Percentiles rank a stretch among this genome's conserved stretches.
Evolutionary conservation across 2,113 vertebrate species (phyloP).

Genomic region (Periophthalmus modestus): DNA sequence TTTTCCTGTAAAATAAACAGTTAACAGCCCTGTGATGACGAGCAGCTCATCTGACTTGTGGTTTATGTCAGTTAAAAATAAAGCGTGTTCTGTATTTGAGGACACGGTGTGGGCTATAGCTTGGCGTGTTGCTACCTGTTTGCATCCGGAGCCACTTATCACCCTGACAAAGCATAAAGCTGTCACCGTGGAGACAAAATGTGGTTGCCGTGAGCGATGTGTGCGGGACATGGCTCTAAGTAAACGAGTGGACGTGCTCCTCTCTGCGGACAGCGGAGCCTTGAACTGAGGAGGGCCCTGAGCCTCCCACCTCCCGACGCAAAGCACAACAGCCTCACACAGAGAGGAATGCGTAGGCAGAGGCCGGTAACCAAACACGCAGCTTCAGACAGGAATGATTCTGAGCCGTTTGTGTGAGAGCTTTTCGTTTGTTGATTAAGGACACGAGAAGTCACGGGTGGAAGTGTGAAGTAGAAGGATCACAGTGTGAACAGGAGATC

Average conservation of each 20-base stretch:
- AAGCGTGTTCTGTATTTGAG: slow-evolving; percentile 41
- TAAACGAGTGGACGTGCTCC: slow-evolving; percentile 43
- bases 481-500: no score
- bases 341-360: slow-evolving; percentile 2
- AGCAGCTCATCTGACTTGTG: slow-evolving; percentile 42
- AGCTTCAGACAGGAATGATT: background rate
- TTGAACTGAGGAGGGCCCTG: slow-evolving; percentile 43
- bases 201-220: slow-evolving; percentile 48
- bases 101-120: slow-evolving; percentile 49
- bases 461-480: background rate
- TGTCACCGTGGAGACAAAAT: slow-evolving; percentile 60
- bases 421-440: background rate
- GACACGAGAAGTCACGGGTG: background rate
- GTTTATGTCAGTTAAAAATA: slow-evolving; percentile 46
- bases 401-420: no score
- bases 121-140: slow-evolving; percentile 42
- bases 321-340: slow-evolving; percentile 6
- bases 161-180: slow-evolving; percentile 66
- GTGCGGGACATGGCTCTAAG: slow-evolving; percentile 46
- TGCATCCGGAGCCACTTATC: slow-evolving; percentile 58
- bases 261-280: slow-evolving; percentile 28
- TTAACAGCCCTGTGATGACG: slow-evolving; percentile 54
- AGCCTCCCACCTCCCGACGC: slow-evolving; percentile 17
- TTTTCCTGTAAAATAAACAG: slow-evolving; percentile 69
- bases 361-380: background rate